phyloP scores from a whole-genome alignment of 2,113 vertebrate species.

The Zingel zingel region DNA sequence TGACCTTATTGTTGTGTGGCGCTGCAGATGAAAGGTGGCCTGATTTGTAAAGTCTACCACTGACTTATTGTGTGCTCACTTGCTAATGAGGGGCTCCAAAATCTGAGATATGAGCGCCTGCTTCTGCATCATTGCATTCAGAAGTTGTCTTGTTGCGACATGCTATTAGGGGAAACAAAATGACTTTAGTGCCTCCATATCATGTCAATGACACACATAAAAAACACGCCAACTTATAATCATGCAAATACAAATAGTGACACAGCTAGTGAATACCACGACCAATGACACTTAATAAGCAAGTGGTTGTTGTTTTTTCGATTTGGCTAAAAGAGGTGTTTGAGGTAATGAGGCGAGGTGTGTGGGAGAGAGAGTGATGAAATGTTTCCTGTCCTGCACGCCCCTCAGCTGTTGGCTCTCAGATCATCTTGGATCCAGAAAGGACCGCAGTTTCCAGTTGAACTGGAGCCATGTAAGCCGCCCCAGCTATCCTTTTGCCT shows the following conservation, averaged over 20 bases:
- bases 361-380: conserved; percentile 57
- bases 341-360: conserved; percentile 65
- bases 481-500: conserved; percentile 27
- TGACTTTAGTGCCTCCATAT: conserved; percentile 1
- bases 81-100: conserved; percentile 55
- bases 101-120: conserved; percentile 14
- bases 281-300: conserved; percentile 47
- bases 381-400: conserved; percentile 65
- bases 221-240: neutral
- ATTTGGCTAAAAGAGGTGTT: conserved; percentile 62
- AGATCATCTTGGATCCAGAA: conserved; percentile 72
- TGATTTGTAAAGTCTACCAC: conserved; percentile 60
- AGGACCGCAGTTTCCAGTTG: conserved; percentile 76
- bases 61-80: conserved; percentile 45
- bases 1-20: conserved; percentile 64
- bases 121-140: conserved; percentile 24
- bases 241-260: conserved; percentile 9
- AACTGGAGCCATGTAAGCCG: conserved; percentile 71
- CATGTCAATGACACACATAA: conserved; percentile 14
- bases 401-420: conserved; percentile 69
- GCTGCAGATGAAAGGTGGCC: conserved; percentile 48
- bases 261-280: conserved; percentile 22
- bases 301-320: conserved; percentile 38
- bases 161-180: conserved; percentile 12
- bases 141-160: neutral